Percentiles rank a stretch among this genome's conserved stretches.
Evolutionary conservation across 2,113 vertebrate genomes (phyloP).

Genomic region (Crotalus horridus): DNA sequence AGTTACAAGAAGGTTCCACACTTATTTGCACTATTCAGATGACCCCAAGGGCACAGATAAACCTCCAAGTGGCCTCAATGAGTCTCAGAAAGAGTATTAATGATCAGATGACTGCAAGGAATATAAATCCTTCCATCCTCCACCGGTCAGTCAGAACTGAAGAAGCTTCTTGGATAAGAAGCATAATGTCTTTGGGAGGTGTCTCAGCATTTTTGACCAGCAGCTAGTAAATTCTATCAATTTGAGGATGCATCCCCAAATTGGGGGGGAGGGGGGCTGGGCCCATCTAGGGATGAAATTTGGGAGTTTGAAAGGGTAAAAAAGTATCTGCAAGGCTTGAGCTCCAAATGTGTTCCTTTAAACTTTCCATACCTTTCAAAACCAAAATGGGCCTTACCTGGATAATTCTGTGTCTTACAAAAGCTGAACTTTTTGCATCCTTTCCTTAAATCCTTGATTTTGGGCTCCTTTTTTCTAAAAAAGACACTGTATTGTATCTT

Average conservation of each 20-base stretch:
- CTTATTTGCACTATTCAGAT: background rate
- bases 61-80: background rate
- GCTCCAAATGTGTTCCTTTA: background rate
- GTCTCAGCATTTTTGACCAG: background rate
- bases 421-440: background rate
- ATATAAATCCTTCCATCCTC: background rate
- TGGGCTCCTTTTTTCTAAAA: background rate
- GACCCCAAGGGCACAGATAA: background rate
- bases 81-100: background rate
- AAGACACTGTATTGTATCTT: background rate
- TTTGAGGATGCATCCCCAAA: background rate
- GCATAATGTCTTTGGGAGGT: background rate
- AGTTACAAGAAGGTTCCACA: background rate
- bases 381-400: background rate
- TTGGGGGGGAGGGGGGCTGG: background rate
- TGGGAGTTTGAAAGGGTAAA: background rate
- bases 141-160: background rate
- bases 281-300: background rate
- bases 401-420: background rate
- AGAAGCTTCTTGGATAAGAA: background rate
- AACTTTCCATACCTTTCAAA: background rate
- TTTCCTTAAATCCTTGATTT: background rate
- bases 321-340: background rate
- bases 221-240: background rate
- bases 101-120: background rate